These are phyloP conservation scores for Camponotus pennsylvanicus DNA, from an alignment of 1,140 invertebrate genomes.

Conservation along the genomic window DNA sequence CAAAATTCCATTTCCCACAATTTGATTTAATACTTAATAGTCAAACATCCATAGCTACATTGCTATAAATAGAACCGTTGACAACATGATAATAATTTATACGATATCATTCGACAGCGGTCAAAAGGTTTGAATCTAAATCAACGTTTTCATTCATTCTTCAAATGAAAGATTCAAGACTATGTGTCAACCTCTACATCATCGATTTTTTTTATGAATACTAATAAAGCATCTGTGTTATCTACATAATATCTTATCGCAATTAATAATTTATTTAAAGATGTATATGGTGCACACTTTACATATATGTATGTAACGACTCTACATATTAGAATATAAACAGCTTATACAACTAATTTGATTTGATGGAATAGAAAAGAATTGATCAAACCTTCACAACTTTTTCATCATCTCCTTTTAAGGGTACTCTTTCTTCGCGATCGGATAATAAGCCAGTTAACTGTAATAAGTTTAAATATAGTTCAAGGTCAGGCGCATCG, in stretches of 20 bases:
- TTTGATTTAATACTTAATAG: neutral
- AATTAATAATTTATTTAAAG: neutral
- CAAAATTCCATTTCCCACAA: neutral
- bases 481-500: neutral
- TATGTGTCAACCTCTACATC: neutral
- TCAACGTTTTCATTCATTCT: slow-evolving; percentile 35
- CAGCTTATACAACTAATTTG: neutral
- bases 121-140: neutral
- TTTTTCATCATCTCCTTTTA: slow-evolving; percentile 12
- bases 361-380: slow-evolving; percentile 1
- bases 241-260: no score
- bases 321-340: neutral
- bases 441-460: slow-evolving; percentile 27
- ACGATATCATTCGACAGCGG: neutral
- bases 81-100: slow-evolving; percentile 39
- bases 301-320: neutral
- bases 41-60: neutral
- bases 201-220: neutral
- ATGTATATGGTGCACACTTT: neutral
- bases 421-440: slow-evolving; percentile 25
- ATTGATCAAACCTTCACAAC: slow-evolving; percentile 39
- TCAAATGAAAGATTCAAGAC: neutral
- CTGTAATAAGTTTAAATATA: slow-evolving; percentile 52
- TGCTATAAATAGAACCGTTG: slow-evolving; percentile 13
- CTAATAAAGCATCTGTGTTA: neutral